Conservation (phyloP, 2,113 vertebrate species). For the Pseudois nayaur region DNA sequence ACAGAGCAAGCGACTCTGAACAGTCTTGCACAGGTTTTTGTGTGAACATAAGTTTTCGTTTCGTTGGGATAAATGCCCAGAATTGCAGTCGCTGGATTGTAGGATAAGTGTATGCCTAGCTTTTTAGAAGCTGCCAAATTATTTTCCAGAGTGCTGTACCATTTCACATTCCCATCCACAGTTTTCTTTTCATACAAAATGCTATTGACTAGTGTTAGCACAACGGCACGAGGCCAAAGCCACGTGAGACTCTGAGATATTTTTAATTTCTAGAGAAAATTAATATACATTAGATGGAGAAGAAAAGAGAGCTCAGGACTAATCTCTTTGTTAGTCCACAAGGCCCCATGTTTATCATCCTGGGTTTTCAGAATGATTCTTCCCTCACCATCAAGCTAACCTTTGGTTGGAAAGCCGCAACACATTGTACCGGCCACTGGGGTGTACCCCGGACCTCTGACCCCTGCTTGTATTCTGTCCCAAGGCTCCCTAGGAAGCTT, state of each 20-base stretch:
- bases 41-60: conserved; percentile 46
- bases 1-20: conserved; percentile 1
- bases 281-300: not conserved
- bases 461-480: not conserved
- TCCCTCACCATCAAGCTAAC: not conserved
- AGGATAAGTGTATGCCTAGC: conserved; percentile 32
- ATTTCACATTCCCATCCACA: conserved; percentile 51
- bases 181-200: conserved; percentile 55
- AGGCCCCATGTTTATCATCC: not conserved
- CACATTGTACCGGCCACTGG: not conserved
- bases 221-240: not conserved
- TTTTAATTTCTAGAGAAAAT: conserved; percentile 50
- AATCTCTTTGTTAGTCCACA: not conserved
- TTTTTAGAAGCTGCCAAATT: conserved; percentile 50
- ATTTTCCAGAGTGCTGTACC: conserved; percentile 35
- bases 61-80: conserved; percentile 54
- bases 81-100: conserved; percentile 9
- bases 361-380: not conserved
- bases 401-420: not conserved
- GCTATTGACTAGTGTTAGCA: conserved; percentile 28
- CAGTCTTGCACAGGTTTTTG: conserved; percentile 13
- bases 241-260: not conserved
- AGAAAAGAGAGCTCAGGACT: not conserved
- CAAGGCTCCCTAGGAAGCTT: not conserved
- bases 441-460: not conserved